Evolutionary conservation across 2,888 invertebrate species (phyloP).

Genomic region (Melanostoma scalare): DNA sequence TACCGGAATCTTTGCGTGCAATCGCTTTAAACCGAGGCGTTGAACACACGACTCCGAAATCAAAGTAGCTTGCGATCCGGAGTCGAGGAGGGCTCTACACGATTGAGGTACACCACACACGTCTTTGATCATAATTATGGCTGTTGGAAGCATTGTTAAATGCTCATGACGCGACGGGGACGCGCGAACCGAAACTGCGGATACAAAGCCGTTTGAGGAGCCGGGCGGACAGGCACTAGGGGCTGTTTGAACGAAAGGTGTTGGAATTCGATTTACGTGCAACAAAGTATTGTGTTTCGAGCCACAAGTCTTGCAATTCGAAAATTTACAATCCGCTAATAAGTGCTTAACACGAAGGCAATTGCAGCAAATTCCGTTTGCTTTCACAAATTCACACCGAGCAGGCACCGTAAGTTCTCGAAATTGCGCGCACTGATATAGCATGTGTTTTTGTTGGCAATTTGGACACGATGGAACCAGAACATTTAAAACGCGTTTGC

Average conservation of each 20-base stretch:
- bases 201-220: background rate
- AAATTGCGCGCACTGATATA: slow-evolving; percentile 18
- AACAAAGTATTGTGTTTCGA: slow-evolving; percentile 39
- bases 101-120: slow-evolving; percentile 6
- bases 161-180: slow-evolving; percentile 1
- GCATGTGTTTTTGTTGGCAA: slow-evolving; percentile 28
- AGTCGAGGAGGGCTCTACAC: slow-evolving; percentile 40
- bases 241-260: background rate
- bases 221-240: background rate
- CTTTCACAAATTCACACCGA: slow-evolving; percentile 39
- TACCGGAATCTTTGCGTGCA: slow-evolving; percentile 12
- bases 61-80: slow-evolving; percentile 34
- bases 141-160: slow-evolving; percentile 39
- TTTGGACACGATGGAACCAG: slow-evolving; percentile 17
- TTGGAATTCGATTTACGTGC: slow-evolving; percentile 8
- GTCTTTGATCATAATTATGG: slow-evolving; percentile 21
- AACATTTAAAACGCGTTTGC: slow-evolving; percentile 9
- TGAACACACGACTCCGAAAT: slow-evolving; percentile 30
- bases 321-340: slow-evolving; percentile 19
- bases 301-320: slow-evolving; percentile 26
- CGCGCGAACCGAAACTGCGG: background rate
- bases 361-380: slow-evolving; percentile 26
- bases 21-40: slow-evolving; percentile 27
- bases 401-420: slow-evolving; percentile 11
- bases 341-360: slow-evolving; percentile 14